These are phyloP conservation scores for Galemys pyrenaicus DNA, from an alignment of 2,113 vertebrate genomes.

Conservation along the genomic window DNA sequence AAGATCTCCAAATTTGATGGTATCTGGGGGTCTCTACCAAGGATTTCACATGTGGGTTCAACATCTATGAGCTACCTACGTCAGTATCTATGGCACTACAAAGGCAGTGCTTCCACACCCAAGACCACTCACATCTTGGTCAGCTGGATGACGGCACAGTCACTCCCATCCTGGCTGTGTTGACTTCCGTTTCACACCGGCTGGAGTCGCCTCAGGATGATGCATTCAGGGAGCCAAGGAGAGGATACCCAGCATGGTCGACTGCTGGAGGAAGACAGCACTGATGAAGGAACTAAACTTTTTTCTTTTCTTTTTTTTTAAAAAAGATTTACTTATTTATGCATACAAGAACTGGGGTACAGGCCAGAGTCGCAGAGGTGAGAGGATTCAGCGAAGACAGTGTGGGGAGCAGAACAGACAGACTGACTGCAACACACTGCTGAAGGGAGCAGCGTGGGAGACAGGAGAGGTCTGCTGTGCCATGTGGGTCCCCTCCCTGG, in stretches of 20 bases:
- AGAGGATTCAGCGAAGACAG: no score
- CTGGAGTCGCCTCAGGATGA: slow-evolving; percentile 93
- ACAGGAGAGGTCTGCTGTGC: no score
- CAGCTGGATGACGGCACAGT: slow-evolving; percentile 97
- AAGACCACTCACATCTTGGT: slow-evolving; percentile 94
- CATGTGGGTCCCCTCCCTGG: no score
- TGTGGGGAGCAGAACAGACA: no score
- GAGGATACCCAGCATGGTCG: slow-evolving; percentile 94
- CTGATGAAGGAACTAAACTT: slow-evolving; percentile 93
- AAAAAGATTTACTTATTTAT: no score
- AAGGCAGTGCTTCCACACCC: slow-evolving; percentile 97
- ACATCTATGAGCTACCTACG: slow-evolving; percentile 98
- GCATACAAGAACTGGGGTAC: no score
- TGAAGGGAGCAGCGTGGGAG: no score
- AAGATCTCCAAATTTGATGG: slow-evolving; percentile 91
- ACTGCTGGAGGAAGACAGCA: slow-evolving; percentile 97
- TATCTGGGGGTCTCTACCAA: slow-evolving; percentile 80
- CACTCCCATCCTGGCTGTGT: slow-evolving; percentile 92
- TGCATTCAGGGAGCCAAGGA: slow-evolving; percentile 98
- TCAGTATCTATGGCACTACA: slow-evolving; percentile 81
- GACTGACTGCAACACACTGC: no score
- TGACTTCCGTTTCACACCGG: slow-evolving; percentile 92
- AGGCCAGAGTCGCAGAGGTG: no score
- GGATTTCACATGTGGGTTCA: slow-evolving; percentile 88
- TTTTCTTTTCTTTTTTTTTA: no score